Conservation (phyloP, 2,797 vertebrate species). For the Clarias laeviceps region DNA sequence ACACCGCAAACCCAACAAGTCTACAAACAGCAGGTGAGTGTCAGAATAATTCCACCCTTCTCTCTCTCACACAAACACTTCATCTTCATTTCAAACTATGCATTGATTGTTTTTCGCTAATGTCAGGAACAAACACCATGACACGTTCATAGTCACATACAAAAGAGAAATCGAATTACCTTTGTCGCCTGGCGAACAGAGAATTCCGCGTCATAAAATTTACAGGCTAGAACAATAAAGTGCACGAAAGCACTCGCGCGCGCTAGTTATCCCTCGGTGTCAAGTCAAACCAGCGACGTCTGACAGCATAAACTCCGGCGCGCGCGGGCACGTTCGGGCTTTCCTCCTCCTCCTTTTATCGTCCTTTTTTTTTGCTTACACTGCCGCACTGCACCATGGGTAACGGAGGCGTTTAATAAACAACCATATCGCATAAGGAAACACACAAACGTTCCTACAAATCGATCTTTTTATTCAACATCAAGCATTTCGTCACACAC, state of each 20-base stretch:
- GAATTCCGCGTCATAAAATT: neutral
- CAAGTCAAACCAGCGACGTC: constrained; percentile 44
- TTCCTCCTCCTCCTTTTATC: constrained; percentile 25
- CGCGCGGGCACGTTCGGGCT: neutral
- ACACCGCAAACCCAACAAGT: neutral
- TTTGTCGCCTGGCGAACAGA: neutral
- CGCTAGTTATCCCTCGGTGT: constrained; percentile 24
- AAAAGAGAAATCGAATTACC: neutral
- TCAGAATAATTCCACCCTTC: neutral
- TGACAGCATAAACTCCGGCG: constrained; percentile 37
- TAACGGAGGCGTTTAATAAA: neutral
- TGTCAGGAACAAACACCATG: too few species aligned
- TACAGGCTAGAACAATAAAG: neutral
- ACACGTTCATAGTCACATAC: neutral
- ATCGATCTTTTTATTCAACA: neutral
- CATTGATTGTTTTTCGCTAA: too few species aligned
- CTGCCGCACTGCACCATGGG: constrained; percentile 47
- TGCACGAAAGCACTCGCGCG: constrained; percentile 14
- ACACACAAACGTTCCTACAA: neutral
- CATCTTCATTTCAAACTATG: neutral
- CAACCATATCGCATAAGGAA: too few species aligned
- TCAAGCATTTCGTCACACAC: neutral
- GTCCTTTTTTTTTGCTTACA: constrained; percentile 35
- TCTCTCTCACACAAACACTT: too few species aligned
- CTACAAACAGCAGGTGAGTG: neutral